A percentile compares a stretch with the other conserved stretches of the same genome.
These are phyloP conservation scores for Darevskia mixta DNA, from an alignment of 2,797 vertebrate genomes.

Conservation along the genomic window DNA sequence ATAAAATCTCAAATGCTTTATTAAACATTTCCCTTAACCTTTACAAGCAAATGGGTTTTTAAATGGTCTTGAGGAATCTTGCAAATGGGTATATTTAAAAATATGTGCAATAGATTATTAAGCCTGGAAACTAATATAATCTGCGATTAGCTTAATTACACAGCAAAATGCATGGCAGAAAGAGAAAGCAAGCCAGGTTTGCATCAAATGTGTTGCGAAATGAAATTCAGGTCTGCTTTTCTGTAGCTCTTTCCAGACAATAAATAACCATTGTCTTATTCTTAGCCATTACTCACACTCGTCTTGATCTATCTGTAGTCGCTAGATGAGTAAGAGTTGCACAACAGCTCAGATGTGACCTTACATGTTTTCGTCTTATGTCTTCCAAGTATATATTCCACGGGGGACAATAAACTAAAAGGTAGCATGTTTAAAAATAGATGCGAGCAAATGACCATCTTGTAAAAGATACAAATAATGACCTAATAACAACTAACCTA, in stretches of 20 bases:
- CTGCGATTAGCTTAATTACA: constrained; percentile 44
- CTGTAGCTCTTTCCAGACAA: not conserved
- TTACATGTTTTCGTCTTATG: not conserved
- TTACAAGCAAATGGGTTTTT: constrained; percentile 49
- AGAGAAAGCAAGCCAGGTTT: not conserved
- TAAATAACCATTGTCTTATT: not conserved
- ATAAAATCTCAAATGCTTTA: constrained; percentile 55
- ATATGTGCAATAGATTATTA: constrained; percentile 18
- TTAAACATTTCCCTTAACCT: constrained; percentile 42
- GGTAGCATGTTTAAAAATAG: not conserved
- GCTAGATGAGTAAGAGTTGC: not conserved
- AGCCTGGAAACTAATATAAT: constrained; percentile 14
- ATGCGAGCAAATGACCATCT: not conserved
- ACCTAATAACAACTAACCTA: too few species aligned
- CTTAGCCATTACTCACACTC: not conserved
- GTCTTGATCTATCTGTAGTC: not conserved
- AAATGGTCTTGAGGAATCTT: constrained; percentile 20
- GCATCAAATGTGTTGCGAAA: not conserved
- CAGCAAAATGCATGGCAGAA: constrained; percentile 9
- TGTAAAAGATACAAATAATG: too few species aligned
- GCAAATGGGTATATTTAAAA: constrained; percentile 38
- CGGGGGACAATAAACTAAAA: not conserved
- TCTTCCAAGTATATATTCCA: not conserved
- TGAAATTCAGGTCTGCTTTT: not conserved
- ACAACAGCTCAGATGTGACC: not conserved